Evolutionary conservation across 1,140 invertebrate species (phyloP).

Genomic region (Drosophila pectinifera): DNA sequence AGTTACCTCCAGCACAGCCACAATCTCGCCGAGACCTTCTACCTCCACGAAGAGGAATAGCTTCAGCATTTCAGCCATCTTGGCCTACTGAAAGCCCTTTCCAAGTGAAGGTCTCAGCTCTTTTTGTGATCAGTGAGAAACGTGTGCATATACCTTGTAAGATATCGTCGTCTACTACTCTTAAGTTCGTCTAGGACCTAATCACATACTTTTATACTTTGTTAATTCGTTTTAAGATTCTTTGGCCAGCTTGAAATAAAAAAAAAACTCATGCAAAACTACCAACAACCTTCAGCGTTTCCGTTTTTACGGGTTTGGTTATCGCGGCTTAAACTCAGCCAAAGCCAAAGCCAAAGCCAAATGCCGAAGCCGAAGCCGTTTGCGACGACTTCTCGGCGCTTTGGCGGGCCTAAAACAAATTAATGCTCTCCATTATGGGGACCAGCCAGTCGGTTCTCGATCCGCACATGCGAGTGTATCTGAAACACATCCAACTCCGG

Average conservation of each 20-base stretch:
- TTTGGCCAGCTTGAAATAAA: conserved; percentile 30
- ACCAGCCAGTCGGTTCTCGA: conserved; percentile 38
- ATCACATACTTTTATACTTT: conserved; percentile 32
- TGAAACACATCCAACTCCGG: conserved; percentile 76
- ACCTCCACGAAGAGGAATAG: conserved; percentile 72
- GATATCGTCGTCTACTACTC: conserved; percentile 20
- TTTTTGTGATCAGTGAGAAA: conserved; percentile 66
- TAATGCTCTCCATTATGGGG: conserved; percentile 78
- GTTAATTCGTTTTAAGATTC: conserved; percentile 77
- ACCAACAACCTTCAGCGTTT: conserved; percentile 64
- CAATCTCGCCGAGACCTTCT: conserved; percentile 45
- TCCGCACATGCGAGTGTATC: conserved; percentile 40
- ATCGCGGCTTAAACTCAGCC: conserved; percentile 2
- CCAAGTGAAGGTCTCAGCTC: conserved; percentile 9
- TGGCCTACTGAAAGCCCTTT: conserved; percentile 60
- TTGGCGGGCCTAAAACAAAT: conserved; percentile 71
- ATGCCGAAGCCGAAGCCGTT: conserved; percentile 34
- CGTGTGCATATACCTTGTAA: conserved; percentile 63
- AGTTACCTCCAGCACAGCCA: conserved; percentile 29
- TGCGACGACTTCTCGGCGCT: conserved; percentile 43
- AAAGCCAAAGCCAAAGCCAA: conserved; percentile 10
- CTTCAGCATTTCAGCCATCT: conserved; percentile 82
- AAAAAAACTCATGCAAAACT: conserved; percentile 36
- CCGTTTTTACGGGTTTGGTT: conserved; percentile 78
- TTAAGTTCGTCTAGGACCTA: conserved; percentile 41